phyloP scores from a whole-genome alignment of 1,140 invertebrate species.

The Caenorhabditis latens region DNA sequence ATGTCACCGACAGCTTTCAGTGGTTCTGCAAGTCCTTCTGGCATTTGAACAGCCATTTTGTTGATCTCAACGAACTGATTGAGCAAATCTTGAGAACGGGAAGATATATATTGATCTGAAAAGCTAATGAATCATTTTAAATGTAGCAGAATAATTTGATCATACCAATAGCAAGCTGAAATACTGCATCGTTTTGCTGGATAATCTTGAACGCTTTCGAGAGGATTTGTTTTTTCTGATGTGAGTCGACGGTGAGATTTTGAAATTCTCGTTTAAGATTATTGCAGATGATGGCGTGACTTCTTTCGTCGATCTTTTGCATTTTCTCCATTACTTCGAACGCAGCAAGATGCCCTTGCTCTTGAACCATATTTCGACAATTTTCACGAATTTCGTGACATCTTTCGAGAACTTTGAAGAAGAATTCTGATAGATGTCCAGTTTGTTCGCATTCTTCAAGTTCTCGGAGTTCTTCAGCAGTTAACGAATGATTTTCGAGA shows the following conservation, averaged over 20 bases:
- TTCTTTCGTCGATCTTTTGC: slow-evolving; percentile 45
- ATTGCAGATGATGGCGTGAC: slow-evolving; percentile 30
- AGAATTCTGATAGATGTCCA: slow-evolving; percentile 29
- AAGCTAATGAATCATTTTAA: neutral
- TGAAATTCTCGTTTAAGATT: slow-evolving; percentile 44
- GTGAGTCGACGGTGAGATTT: slow-evolving; percentile 24
- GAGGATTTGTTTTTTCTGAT: slow-evolving; percentile 33
- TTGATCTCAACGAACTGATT: slow-evolving; percentile 42
- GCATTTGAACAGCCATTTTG: slow-evolving; percentile 47
- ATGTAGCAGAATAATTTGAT: too few relatives aligned
- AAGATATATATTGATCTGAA: slow-evolving; percentile 41
- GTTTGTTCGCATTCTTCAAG: slow-evolving; percentile 31
- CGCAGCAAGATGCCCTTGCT: slow-evolving; percentile 37
- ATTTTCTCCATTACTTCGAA: slow-evolving; percentile 47
- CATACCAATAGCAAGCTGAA: slow-evolving; percentile 12
- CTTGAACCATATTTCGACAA: slow-evolving; percentile 35
- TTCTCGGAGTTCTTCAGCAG: slow-evolving; percentile 23
- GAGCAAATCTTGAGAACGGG: slow-evolving; percentile 14
- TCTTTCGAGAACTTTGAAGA: slow-evolving; percentile 44
- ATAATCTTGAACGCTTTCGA: slow-evolving; percentile 36
- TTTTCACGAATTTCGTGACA: slow-evolving; percentile 35
- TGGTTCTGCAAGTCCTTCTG: slow-evolving; percentile 31
- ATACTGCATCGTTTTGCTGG: slow-evolving; percentile 34
- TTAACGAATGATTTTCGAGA: slow-evolving; percentile 7
- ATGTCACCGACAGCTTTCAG: slow-evolving; percentile 25